Percentiles rank a stretch among this genome's conserved stretches.
Conservation (phyloP, 1,140 invertebrate species). For the Solenopsis fugax region DNA sequence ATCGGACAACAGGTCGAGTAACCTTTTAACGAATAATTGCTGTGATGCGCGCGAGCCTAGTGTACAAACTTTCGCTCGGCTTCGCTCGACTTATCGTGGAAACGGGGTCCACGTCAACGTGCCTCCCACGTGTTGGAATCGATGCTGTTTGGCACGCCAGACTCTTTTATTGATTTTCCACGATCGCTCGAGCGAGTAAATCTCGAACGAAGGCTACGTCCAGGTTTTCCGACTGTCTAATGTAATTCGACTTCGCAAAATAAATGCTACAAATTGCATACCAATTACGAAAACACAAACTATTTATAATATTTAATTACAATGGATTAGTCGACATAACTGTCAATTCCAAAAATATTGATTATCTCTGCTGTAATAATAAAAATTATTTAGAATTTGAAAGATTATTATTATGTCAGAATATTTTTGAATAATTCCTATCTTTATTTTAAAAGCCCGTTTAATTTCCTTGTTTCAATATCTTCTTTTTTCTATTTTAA, state of each 20-base stretch:
- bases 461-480: constrained; percentile 4
- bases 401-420: neutral
- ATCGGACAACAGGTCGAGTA: constrained; percentile 39
- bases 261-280: neutral
- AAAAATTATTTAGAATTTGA: neutral
- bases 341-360: neutral
- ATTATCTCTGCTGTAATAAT: neutral
- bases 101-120: constrained; percentile 31
- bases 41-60: neutral
- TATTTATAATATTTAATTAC: neutral
- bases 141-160: neutral
- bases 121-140: constrained; percentile 28
- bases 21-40: constrained; percentile 37
- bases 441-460: neutral
- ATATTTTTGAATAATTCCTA: neutral
- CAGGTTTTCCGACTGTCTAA: neutral
- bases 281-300: neutral
- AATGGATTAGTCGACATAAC: neutral
- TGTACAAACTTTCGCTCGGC: constrained; percentile 16
- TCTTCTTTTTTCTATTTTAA: neutral
- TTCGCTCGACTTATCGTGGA: constrained; percentile 37
- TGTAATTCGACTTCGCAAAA: constrained; percentile 5
- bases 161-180: constrained; percentile 37
- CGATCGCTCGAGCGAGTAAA: constrained; percentile 19
- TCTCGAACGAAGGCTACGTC: constrained; percentile 24